phyloP scores from a whole-genome alignment of 2,113 vertebrate genomes.

The Pseudopodoces humilis region DNA sequence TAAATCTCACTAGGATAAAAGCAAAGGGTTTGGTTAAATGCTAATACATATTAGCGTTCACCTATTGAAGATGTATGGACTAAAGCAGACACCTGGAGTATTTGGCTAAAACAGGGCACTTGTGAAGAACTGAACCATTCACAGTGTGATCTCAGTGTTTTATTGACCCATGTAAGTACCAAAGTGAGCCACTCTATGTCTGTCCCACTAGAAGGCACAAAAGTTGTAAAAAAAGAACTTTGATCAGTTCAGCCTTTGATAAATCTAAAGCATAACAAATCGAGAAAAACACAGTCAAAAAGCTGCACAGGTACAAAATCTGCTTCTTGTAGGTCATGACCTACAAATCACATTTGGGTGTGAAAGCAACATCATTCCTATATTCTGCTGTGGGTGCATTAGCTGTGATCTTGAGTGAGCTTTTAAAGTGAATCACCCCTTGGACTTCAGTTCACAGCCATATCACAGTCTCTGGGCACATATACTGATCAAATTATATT shows the following conservation, averaged over 20 bases:
- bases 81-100: neutral
- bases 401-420: neutral
- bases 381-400: neutral
- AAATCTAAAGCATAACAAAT: slow-evolving; percentile 19
- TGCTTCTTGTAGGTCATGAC: neutral
- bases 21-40: neutral
- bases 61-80: neutral
- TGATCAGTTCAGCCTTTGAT: neutral
- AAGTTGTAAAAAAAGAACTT: neutral
- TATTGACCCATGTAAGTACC: neutral
- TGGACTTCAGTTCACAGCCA: neutral
- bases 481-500: neutral
- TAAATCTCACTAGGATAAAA: neutral
- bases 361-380: neutral
- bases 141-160: neutral
- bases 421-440: neutral
- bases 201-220: neutral
- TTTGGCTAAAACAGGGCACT: neutral
- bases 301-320: neutral
- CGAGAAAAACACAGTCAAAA: slow-evolving; percentile 41
- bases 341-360: neutral
- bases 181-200: neutral
- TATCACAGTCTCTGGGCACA: neutral
- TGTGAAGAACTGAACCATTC: neutral
- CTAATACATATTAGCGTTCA: neutral